Percentiles rank a stretch among this genome's conserved stretches.
phyloP scores from a whole-genome alignment of 2,888 invertebrate genomes.

The Axea sp. region DNA sequence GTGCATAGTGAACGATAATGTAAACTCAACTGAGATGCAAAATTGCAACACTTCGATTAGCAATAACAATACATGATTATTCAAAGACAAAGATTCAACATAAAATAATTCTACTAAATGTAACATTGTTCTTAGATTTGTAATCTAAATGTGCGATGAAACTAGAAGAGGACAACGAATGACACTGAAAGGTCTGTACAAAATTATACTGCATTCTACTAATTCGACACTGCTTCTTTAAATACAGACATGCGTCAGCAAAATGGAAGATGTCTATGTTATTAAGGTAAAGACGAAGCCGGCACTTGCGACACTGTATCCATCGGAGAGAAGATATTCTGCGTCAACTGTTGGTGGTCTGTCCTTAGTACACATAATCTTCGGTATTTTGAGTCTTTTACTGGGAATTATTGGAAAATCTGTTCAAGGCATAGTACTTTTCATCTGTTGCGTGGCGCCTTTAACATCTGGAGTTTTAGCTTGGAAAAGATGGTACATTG shows the following conservation, averaged over 20 bases:
- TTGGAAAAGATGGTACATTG: constrained; percentile 85
- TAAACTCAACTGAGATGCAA: too few relatives aligned
- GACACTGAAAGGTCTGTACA: too few relatives aligned
- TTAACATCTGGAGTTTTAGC: constrained; percentile 82
- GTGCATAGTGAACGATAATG: too few relatives aligned
- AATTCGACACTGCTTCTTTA: background rate
- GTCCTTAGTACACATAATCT: constrained; percentile 83
- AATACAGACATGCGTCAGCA: constrained; percentile 25
- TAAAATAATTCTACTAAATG: too few relatives aligned
- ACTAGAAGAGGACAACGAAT: too few relatives aligned
- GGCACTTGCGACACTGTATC: constrained; percentile 82
- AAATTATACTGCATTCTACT: too few relatives aligned
- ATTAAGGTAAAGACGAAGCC: constrained; percentile 84
- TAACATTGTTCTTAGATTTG: too few relatives aligned
- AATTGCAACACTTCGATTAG: too few relatives aligned
- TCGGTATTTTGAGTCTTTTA: constrained; percentile 82
- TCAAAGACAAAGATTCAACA: too few relatives aligned
- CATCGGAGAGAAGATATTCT: constrained; percentile 85
- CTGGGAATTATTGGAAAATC: constrained; percentile 81
- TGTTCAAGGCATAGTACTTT: constrained; percentile 68
- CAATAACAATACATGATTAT: too few relatives aligned
- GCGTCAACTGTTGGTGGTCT: constrained; percentile 85
- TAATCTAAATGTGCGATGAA: too few relatives aligned
- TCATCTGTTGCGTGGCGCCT: constrained; percentile 68
- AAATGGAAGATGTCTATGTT: constrained; percentile 85